Evolutionary conservation across 2,888 invertebrate genomes (phyloP), one percentile per base, ranked within the genome.

Genomic region (Aromia moschata): DNA sequence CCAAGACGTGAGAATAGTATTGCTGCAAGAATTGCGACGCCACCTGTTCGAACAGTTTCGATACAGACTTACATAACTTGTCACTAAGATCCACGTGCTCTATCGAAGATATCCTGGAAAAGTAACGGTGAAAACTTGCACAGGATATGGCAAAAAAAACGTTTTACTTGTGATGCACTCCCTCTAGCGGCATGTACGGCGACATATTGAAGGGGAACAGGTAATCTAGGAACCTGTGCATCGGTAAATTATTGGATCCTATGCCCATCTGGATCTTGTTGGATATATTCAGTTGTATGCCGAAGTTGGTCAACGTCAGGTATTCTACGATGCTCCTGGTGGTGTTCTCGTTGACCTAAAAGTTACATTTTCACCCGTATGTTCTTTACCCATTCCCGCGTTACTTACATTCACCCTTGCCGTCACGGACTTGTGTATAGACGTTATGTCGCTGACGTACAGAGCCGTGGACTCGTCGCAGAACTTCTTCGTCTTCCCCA

Each of bases 1-100:
- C 92, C 12, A 92, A 81, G 0, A 93, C 87, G 62, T 91, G 83
- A 0, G 92, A 92, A 72, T 93, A 91, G 75, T 91, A 89, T 79
- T 93, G 93, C 74, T 92, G 92, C 54, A 91, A 82, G 64, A 91
- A 82, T 78, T 92, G 91, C 17, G 87, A 85, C 72, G 84, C 84
- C 74, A 90, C 89, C 77, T 91, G 89, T 1, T 86, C 83, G 38
- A 84, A 83, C 0, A 89, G 84, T 4, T 82, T 79, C 30, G 84
- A 41, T 16, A 62, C 49, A 1, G 63, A 31, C 7, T 49, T 62
- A 15, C 78, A 70, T 15, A 81, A 72, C 0, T 85, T 83, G 51
- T 86, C 80, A 0, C 85, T 82, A 0, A 85, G 81, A 64, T 88
- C 87, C 15, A 83, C 83, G 49, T 86, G 78, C 74, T 91, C 89